Conservation (phyloP, 2,797 vertebrate species). For the Liasis olivaceus region DNA sequence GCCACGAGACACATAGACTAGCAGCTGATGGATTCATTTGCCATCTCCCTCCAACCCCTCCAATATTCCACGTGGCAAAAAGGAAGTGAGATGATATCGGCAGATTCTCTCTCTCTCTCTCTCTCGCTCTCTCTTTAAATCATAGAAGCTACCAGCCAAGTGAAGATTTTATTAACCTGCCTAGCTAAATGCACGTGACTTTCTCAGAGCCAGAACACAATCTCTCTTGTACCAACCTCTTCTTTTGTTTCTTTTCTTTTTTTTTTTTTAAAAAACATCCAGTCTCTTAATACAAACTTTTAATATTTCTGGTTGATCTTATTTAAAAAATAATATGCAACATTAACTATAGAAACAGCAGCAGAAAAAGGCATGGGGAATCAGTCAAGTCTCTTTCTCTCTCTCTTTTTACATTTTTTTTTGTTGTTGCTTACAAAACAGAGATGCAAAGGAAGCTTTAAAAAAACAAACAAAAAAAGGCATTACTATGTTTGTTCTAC, state of each 20-base stretch:
- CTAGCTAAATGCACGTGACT: constrained; percentile 55
- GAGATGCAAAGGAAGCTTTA: constrained; percentile 73
- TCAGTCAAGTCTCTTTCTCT: constrained; percentile 49
- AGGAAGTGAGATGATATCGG: constrained; percentile 52
- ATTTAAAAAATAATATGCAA: constrained; percentile 65
- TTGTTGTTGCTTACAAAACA: constrained; percentile 76
- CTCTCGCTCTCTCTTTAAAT: background rate
- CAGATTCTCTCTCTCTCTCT: constrained; percentile 27
- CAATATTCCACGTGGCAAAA: constrained; percentile 44
- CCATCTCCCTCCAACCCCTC: background rate
- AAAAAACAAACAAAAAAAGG: constrained; percentile 69
- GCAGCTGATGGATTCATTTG: fast-evolving
- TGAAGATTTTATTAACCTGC: constrained; percentile 38
- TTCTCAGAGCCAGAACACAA: constrained; percentile 42
- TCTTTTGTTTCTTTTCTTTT: constrained; percentile 41
- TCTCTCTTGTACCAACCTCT: background rate
- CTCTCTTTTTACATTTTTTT: constrained; percentile 71
- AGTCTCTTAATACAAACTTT: constrained; percentile 72
- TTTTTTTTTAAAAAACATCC: constrained; percentile 51
- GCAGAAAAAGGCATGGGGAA: constrained; percentile 70
- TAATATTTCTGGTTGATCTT: constrained; percentile 71
- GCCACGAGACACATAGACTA: background rate
- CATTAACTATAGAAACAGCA: constrained; percentile 75
- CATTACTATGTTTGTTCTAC: constrained; percentile 75
- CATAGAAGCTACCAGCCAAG: constrained; percentile 59